A percentile compares a stretch with the other conserved stretches of the same genome.
Evolutionary conservation across 1,140 invertebrate species (phyloP).

Genomic region (Monomorium pharaonis): DNA sequence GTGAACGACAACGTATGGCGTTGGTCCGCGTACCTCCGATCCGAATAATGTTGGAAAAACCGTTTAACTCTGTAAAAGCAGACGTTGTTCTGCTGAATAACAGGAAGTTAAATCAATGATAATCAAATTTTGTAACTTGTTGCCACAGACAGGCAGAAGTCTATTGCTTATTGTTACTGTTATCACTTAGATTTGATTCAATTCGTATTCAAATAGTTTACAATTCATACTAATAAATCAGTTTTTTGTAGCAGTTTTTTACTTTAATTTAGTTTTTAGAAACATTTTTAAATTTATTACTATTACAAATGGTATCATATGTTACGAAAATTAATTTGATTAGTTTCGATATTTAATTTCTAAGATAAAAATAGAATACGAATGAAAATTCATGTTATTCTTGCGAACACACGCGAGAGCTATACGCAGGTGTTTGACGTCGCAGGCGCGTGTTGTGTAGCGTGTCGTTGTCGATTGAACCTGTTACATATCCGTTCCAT

Average conservation of each 20-base stretch:
- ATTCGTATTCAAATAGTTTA: background rate
- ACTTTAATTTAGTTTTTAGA: background rate
- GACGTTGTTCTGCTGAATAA: background rate
- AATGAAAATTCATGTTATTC: background rate
- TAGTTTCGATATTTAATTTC: background rate
- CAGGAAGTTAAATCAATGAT: background rate
- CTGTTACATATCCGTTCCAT: background rate
- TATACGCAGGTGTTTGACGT: background rate
- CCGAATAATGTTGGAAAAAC: slow-evolving; percentile 23
- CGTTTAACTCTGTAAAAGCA: slow-evolving; percentile 6
- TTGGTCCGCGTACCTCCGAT: background rate
- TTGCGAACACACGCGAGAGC: background rate
- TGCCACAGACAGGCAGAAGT: background rate
- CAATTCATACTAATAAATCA: background rate
- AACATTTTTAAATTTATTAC: background rate
- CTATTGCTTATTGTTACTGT: background rate
- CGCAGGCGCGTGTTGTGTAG: background rate
- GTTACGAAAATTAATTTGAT: background rate
- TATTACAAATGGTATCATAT: background rate
- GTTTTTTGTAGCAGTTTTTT: background rate
- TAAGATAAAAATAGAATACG: background rate
- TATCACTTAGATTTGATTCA: background rate
- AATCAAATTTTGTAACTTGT: slow-evolving; percentile 11
- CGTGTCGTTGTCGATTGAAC: background rate
- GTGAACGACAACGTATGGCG: background rate